Evolutionary conservation across 2,797 vertebrate genomes (phyloP), one percentile per base, ranked within the genome.

Genomic region (Iguana delicatissima): DNA sequence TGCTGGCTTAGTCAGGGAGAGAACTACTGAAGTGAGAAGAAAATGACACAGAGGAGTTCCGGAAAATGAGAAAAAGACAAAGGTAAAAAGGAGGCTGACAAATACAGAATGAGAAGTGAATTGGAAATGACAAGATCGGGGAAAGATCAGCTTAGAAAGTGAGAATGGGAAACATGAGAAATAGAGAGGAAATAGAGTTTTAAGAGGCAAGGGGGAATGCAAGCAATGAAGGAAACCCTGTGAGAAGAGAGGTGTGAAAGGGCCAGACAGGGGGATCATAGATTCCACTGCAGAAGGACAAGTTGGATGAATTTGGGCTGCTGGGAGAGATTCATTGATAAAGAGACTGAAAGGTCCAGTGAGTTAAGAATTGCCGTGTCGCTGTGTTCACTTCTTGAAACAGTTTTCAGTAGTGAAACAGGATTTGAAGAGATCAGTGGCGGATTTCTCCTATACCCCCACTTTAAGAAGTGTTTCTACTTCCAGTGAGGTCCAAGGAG

Each of bases 11-110:
- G 89, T 93, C 86, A 81, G 74, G 86, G 50, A 94, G 90, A n/a
- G 87, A 93, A 24, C 87, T 93, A 87, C 85, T 0, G 14, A 93
- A 95, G 91, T 89, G 81, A 91, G 84, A 92, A 95, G 92, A 93
- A 94, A 94, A 94, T 90, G 64, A 84, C 86, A 89, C 20, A 1
- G 35, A 83, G 22, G 83, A 80, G 84, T 76, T 93, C 76, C 93
- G 38, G 62, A 93, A 84, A 80, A 91, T 85, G 86, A 87, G 89
- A 85, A 87, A 92, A 87, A 91, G 81, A 89, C 77, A 35, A 85
- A n/a, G 76, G 57, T 29, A 52, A 62, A 72, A 79, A 55, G 85
- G 85, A 90, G 77, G 73, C 64, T 80, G 92, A 89, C 82, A 94
- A 92, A 88, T 88, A 50, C 86, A 81, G 35, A 76, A 88, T 90